These are phyloP conservation scores for Cherax destructor DNA, from an alignment of 1,140 invertebrate species.

Conservation along the genomic window DNA sequence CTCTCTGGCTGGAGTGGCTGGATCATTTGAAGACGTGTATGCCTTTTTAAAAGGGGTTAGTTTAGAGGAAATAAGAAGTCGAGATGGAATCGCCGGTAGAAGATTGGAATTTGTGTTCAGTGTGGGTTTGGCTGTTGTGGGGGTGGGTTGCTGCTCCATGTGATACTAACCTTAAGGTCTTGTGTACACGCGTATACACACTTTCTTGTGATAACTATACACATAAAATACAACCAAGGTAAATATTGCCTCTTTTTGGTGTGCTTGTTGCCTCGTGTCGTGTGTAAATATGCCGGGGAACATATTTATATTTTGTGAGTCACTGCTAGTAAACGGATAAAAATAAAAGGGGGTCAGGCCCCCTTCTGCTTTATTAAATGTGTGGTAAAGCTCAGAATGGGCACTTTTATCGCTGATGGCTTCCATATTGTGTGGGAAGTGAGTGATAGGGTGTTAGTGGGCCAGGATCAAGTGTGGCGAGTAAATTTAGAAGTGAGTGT, in stretches of 20 bases:
- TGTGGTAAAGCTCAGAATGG: not conserved
- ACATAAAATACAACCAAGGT: constrained; percentile 55
- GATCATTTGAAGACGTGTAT: too few species aligned
- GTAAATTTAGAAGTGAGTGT: not conserved
- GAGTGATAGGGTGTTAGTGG: not conserved
- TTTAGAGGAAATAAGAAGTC: not conserved
- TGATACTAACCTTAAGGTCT: constrained; percentile 65
- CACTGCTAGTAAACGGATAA: constrained; percentile 50
- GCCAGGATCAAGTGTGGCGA: not conserved
- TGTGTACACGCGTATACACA: constrained; percentile 49
- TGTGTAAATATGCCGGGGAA: constrained; percentile 4
- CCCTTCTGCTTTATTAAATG: constrained; percentile 6
- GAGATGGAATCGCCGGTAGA: not conserved
- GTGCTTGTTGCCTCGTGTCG: not conserved
- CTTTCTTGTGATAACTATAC: constrained; percentile 52
- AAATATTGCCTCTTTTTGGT: constrained; percentile 23
- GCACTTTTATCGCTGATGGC: not conserved
- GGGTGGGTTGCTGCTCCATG: constrained; percentile 48
- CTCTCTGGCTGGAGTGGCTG: too few species aligned
- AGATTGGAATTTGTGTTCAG: constrained; percentile 61
- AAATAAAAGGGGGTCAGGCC: constrained; percentile 60
- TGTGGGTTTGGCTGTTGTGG: constrained; percentile 57
- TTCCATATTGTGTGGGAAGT: not conserved
- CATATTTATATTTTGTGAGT: constrained; percentile 53
- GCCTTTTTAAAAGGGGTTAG: not conserved